phyloP scores from a whole-genome alignment of 2,797 vertebrate genomes.

The Nannoperca australis region DNA sequence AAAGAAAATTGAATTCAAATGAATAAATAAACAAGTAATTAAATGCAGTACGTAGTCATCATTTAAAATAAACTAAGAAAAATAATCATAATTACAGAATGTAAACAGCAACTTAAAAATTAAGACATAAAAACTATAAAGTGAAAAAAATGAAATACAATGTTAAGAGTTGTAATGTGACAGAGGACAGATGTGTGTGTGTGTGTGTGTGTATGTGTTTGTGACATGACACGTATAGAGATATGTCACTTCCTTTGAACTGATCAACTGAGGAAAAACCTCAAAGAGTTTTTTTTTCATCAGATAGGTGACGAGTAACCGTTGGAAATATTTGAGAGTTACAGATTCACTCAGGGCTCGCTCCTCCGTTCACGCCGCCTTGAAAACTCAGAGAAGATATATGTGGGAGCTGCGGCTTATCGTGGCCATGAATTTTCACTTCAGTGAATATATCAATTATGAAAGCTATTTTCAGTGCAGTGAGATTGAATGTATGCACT shows the following conservation, averaged over 20 bases:
- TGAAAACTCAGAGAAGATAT: conserved; percentile 31
- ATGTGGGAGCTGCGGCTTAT: conserved; percentile 42
- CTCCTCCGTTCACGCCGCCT: conserved; percentile 31
- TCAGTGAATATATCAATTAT: conserved; percentile 61
- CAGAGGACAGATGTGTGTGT: not conserved
- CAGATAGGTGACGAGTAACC: conserved; percentile 21
- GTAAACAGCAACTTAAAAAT: not conserved
- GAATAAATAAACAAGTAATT: conserved; percentile 14
- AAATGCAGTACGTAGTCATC: not conserved
- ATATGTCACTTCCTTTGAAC: conserved; percentile 5
- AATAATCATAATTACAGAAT: not conserved
- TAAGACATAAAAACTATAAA: not conserved
- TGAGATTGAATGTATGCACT: conserved; percentile 62
- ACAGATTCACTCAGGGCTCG: conserved; percentile 18
- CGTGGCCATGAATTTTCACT: conserved; percentile 53
- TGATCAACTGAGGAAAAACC: conserved; percentile 5
- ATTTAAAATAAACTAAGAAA: not conserved
- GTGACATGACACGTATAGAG: not conserved
- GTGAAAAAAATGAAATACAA: not conserved
- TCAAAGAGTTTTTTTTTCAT: conserved; percentile 27
- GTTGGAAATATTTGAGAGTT: conserved; percentile 12
- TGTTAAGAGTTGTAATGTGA: not conserved
- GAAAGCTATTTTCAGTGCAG: conserved; percentile 55
- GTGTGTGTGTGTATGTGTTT: not conserved
- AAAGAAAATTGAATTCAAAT: no score